These are phyloP conservation scores for Loris lydekkerianus DNA, from an alignment of 2,797 vertebrate species.

Conservation along the genomic window DNA sequence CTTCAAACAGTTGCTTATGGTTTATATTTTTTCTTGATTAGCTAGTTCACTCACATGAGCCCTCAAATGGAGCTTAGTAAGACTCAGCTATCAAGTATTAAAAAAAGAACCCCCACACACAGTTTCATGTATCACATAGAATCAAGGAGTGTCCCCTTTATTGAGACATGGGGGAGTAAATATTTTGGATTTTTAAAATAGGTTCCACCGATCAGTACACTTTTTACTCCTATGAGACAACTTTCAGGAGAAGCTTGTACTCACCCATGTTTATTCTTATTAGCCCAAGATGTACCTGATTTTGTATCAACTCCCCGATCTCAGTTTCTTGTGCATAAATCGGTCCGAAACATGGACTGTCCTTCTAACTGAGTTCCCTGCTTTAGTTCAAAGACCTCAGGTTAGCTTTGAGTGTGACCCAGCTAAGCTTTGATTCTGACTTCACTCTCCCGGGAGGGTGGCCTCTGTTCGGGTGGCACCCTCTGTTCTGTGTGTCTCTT, in stretches of 20 bases:
- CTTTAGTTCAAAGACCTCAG: not conserved
- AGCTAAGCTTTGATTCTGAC: not conserved
- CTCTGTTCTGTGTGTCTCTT: not conserved
- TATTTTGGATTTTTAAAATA: not conserved
- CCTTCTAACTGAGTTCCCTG: not conserved
- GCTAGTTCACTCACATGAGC: not conserved
- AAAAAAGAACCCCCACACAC: not conserved
- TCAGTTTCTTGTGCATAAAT: not conserved
- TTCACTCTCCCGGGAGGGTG: not conserved
- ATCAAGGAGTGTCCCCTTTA: not conserved
- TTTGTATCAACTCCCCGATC: not conserved
- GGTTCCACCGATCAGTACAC: not conserved
- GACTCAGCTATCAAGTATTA: not conserved
- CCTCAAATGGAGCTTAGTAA: not conserved
- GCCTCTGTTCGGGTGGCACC: not conserved
- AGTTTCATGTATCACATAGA: not conserved
- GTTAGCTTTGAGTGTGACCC: not conserved
- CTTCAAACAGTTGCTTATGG: not conserved
- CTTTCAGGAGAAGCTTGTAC: not conserved
- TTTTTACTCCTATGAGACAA: not conserved
- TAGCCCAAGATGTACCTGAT: not conserved
- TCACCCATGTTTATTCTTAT: not conserved
- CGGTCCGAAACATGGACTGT: not conserved
- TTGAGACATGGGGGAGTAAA: not conserved
- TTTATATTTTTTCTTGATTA: not conserved